A percentile compares a stretch with the other conserved stretches of the same genome.
phyloP scores from a whole-genome alignment of 2,888 invertebrate species.

The Lepas anatifera region DNA sequence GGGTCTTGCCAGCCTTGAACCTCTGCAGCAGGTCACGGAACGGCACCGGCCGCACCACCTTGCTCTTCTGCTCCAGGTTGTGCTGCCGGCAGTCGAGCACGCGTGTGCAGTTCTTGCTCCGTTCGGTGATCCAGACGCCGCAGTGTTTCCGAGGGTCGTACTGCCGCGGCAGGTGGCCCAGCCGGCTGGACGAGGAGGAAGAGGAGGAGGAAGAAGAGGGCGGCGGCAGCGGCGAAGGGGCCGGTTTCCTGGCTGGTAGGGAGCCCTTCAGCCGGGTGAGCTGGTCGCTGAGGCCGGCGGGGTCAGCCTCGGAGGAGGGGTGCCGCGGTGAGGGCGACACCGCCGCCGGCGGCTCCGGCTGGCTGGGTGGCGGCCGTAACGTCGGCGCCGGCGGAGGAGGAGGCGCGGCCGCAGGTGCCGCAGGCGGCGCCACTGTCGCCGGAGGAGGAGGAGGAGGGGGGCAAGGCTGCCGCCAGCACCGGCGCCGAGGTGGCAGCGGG shows the following conservation, averaged over 20 bases:
- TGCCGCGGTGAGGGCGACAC: neutral
- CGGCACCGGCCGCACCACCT: neutral
- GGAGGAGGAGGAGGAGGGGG: no score
- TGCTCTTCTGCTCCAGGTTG: conserved; percentile 10
- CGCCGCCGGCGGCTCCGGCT: neutral
- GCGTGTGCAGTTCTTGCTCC: conserved; percentile 25
- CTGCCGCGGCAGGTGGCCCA: conserved; percentile 17
- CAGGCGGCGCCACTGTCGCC: no score
- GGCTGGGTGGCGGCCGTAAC: no score
- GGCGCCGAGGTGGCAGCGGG: neutral
- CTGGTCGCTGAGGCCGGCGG: neutral
- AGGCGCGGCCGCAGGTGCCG: no score
- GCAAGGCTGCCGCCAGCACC: neutral
- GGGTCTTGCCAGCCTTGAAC: conserved; percentile 6
- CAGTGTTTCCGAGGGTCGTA: conserved; percentile 25
- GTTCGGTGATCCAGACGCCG: conserved; percentile 23
- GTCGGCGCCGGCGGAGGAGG: no score
- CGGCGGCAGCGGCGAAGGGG: neutral
- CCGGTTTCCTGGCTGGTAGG: no score
- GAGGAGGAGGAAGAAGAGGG: no score
- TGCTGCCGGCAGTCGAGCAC: conserved; percentile 25
- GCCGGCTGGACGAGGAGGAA: no score
- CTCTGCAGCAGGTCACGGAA: neutral
- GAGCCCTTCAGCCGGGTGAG: neutral
- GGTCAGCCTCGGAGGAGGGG: neutral